phyloP scores from a whole-genome alignment of 2,113 vertebrate genomes.

The Otolemur garnettii region DNA sequence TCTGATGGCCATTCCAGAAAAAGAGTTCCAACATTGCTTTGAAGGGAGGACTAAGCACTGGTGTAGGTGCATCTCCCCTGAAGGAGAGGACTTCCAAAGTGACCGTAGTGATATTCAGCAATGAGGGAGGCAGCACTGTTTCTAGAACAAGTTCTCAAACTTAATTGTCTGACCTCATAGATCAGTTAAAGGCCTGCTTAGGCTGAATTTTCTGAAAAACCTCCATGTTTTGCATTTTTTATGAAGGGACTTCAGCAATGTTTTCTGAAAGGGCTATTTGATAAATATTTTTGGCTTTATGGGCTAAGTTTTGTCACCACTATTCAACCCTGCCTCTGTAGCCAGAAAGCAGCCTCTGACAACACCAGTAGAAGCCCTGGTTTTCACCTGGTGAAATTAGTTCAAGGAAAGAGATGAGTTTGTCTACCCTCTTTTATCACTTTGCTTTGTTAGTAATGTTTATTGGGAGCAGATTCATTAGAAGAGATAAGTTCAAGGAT shows the following conservation, averaged over 20 bases:
- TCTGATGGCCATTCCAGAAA: too few relatives aligned
- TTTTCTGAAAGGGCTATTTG: background rate
- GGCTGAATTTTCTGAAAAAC: background rate
- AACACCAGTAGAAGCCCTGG: background rate
- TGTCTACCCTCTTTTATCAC: background rate
- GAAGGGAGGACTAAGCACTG: too few relatives aligned
- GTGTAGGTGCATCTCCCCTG: too few relatives aligned
- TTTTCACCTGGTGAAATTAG: background rate
- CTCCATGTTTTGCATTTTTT: background rate
- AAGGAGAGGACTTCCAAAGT: too few relatives aligned
- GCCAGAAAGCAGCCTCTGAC: background rate
- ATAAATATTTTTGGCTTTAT: conserved; percentile 29
- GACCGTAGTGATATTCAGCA: too few relatives aligned
- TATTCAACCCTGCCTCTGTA: background rate
- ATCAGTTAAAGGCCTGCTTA: background rate
- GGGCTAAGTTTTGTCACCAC: background rate
- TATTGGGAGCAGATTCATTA: conserved; percentile 62
- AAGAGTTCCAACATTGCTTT: too few relatives aligned
- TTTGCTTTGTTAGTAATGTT: conserved; percentile 44
- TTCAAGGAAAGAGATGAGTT: background rate
- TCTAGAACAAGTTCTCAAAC: too few relatives aligned
- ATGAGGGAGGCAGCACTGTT: too few relatives aligned
- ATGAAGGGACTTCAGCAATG: background rate
- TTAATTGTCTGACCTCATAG: too few relatives aligned
- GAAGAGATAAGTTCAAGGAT: conserved; percentile 63